Conservation (phyloP, 2,113 vertebrate species). For the Noctilio leporinus region DNA sequence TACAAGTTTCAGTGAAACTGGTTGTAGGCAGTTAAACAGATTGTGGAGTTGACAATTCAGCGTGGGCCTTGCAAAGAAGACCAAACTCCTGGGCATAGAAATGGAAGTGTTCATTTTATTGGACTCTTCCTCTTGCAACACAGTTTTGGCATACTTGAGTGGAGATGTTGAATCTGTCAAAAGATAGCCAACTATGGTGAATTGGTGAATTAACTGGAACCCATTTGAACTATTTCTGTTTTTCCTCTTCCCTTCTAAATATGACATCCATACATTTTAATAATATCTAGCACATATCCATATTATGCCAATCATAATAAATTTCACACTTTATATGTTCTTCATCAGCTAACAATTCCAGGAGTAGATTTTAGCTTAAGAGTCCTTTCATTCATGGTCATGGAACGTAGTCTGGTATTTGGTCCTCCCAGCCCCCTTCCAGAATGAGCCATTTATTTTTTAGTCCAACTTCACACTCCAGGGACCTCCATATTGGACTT, state of each 20-base stretch:
- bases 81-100: background rate
- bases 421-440: background rate
- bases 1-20: background rate
- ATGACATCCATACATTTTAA: background rate
- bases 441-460: slow-evolving; percentile 20
- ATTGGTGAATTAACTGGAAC: background rate
- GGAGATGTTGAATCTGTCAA: background rate
- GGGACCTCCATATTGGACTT: background rate
- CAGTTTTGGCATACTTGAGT: background rate
- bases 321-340: background rate
- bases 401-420: background rate
- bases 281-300: background rate
- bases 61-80: background rate
- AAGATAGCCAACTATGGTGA: background rate
- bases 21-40: background rate
- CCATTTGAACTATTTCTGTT: background rate
- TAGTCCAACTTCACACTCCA: background rate
- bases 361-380: background rate
- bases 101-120: background rate
- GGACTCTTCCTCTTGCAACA: background rate
- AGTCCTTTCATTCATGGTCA: background rate
- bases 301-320: background rate
- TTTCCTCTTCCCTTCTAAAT: background rate
- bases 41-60: background rate
- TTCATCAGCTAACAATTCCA: slow-evolving; percentile 6